A percentile compares a stretch with the other conserved stretches of the same genome.
Conservation (phyloP, 2,113 vertebrate genomes). For the Oreochromis spilurus region DNA sequence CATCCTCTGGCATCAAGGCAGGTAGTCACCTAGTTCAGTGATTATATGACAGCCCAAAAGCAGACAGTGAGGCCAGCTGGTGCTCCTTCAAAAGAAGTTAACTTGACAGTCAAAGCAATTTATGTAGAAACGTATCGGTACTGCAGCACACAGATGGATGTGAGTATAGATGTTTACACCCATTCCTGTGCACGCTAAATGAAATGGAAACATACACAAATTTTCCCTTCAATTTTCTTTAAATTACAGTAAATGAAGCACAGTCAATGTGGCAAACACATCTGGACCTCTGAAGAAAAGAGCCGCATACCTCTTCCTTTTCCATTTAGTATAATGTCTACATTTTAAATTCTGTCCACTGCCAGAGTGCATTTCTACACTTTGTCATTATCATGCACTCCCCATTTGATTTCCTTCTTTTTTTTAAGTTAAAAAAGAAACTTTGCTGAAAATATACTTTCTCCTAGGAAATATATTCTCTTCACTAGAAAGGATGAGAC, state of each 20-base stretch:
- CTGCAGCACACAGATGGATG: background rate
- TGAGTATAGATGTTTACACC: background rate
- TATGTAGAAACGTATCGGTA: background rate
- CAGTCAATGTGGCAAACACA: background rate
- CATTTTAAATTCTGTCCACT: background rate
- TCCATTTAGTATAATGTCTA: background rate
- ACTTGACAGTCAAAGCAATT: constrained; percentile 40
- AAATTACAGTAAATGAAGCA: background rate
- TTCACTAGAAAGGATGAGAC: constrained; percentile 15
- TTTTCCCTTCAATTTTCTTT: background rate
- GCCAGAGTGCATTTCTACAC: background rate
- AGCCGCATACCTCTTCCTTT: background rate
- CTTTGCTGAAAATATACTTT: background rate
- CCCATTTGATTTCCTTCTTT: background rate
- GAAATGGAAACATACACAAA: background rate
- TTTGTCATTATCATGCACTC: background rate
- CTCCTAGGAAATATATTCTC: background rate
- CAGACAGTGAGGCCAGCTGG: constrained; percentile 41
- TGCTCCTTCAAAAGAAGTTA: constrained; percentile 24
- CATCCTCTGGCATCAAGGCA: constrained; percentile 16
- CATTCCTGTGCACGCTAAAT: background rate
- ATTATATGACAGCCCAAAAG: constrained; percentile 11
- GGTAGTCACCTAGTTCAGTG: constrained; percentile 25
- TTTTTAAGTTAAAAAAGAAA: background rate
- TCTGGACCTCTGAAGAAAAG: background rate